Evolutionary conservation across 2,797 vertebrate species (phyloP).

Genomic region (Emys orbicularis): DNA sequence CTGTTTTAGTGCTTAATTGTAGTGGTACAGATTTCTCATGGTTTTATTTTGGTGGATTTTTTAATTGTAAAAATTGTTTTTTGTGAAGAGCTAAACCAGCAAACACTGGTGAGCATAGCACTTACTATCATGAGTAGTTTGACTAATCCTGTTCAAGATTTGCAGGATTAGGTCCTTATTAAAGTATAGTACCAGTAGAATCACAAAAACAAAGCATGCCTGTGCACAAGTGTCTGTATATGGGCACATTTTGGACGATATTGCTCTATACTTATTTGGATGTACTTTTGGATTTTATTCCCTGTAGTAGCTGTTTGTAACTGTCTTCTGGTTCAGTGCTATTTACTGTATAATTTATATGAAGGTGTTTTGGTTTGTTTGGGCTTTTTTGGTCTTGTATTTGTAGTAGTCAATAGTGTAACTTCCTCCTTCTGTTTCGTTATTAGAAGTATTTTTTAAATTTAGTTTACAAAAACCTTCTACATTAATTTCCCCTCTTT

Average conservation of each 20-base stretch:
- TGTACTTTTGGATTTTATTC: conserved; percentile 44
- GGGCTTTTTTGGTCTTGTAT: not conserved
- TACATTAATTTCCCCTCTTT: conserved; percentile 40
- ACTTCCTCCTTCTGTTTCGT: not conserved
- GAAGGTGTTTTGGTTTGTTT: not conserved
- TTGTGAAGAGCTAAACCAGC: not conserved
- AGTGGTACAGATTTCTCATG: conserved; percentile 1
- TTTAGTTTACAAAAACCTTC: not conserved
- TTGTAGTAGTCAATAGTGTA: conserved; percentile 40
- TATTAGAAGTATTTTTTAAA: conserved; percentile 5
- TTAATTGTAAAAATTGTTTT: not conserved
- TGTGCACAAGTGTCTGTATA: not conserved
- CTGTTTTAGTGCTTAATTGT: not conserved
- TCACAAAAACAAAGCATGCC: not conserved
- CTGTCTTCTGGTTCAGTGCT: conserved; percentile 1
- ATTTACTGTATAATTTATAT: not conserved
- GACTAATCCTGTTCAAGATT: not conserved
- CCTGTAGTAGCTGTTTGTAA: not conserved
- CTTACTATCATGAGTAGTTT: not conserved
- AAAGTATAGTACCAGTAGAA: not conserved
- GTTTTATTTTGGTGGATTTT: not conserved
- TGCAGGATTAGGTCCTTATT: not conserved
- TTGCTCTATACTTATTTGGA: conserved; percentile 25
- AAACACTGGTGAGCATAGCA: not conserved
- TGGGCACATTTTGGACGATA: not conserved